Conservation (phyloP, 2,113 vertebrate genomes). For the Rhodinocichla rosea region DNA sequence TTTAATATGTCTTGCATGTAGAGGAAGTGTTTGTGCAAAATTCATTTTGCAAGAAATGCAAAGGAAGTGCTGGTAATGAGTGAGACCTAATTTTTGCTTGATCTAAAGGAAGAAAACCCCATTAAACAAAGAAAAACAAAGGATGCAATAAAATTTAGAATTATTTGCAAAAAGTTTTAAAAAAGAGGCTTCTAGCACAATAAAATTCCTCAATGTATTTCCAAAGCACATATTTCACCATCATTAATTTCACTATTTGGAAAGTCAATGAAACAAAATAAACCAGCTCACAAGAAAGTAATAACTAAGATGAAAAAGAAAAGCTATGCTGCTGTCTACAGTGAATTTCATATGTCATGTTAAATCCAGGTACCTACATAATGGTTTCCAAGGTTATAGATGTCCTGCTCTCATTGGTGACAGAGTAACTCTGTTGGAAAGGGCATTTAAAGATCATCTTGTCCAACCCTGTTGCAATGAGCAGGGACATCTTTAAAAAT, state of each 20-base stretch:
- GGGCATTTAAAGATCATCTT: not conserved
- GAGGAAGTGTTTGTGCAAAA: not conserved
- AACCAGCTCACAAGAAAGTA: not conserved
- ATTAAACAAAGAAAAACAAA: not conserved
- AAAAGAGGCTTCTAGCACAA: not conserved
- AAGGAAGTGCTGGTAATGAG: not conserved
- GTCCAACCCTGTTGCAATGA: not conserved
- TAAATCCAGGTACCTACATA: not conserved
- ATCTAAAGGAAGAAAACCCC: not conserved
- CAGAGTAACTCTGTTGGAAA: not conserved
- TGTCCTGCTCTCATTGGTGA: not conserved
- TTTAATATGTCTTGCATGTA: not conserved
- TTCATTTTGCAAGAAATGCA: not conserved
- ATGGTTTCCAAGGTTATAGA: not conserved
- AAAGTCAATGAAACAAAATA: not conserved
- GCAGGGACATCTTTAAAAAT: not conserved
- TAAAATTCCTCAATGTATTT: not conserved
- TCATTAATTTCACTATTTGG: not conserved
- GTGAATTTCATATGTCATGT: not conserved
- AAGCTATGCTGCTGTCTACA: not conserved
- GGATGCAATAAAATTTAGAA: not conserved
- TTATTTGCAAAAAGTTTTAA: not conserved
- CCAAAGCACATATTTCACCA: not conserved
- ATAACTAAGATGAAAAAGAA: not conserved
- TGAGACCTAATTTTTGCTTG: not conserved